These are phyloP conservation scores for Poeciliopsis turneri DNA, from an alignment of 2,797 vertebrate species.

Conservation along the genomic window DNA sequence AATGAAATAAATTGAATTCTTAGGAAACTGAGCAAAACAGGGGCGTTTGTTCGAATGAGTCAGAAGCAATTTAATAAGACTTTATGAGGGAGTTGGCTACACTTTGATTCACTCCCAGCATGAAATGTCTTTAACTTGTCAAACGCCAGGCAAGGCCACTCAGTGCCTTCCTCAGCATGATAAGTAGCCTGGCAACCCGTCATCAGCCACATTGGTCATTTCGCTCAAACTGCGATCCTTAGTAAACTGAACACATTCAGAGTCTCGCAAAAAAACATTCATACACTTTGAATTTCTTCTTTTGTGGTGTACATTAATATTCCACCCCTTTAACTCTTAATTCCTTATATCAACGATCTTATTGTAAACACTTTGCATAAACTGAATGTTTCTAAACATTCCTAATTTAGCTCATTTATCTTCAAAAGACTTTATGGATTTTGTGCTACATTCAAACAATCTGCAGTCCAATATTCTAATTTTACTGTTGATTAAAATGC, in stretches of 20 bases:
- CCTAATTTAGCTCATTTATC: neutral
- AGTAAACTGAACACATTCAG: neutral
- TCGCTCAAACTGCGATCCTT: neutral
- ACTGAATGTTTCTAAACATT: neutral
- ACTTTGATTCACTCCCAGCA: conserved; percentile 21
- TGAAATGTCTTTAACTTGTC: conserved; percentile 27
- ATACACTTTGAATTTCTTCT: neutral
- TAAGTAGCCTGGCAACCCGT: conserved; percentile 5
- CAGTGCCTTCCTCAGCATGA: conserved; percentile 12
- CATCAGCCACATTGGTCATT: neutral
- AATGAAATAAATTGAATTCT: conserved; percentile 1
- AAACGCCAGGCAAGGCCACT: neutral
- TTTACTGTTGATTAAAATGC: neutral
- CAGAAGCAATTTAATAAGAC: conserved; percentile 11
- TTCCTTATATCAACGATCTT: neutral
- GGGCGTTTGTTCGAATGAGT: neutral
- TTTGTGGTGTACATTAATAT: neutral
- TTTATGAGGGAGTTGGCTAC: conserved; percentile 27
- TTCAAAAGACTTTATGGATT: neutral
- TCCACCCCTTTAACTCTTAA: neutral
- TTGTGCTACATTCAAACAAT: neutral
- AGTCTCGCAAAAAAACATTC: neutral
- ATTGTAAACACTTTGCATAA: neutral
- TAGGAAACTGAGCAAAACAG: neutral
- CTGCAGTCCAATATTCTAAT: too few relatives aligned